These are phyloP conservation scores for Artemia sinica DNA, from an alignment of 2,888 invertebrate species.

Conservation along the genomic window DNA sequence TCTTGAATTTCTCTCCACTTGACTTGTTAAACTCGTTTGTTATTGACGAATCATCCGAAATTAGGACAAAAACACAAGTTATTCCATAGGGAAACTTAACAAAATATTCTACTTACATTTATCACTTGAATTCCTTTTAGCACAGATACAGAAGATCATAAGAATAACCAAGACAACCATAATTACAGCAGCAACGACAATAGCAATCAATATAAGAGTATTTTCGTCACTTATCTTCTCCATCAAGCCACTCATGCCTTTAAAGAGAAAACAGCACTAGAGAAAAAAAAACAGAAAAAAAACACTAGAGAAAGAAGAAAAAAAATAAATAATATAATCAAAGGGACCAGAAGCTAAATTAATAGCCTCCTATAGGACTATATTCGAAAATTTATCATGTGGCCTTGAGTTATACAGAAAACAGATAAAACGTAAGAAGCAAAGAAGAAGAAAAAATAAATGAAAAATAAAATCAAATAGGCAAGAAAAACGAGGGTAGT, in stretches of 20 bases:
- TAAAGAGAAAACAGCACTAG: constrained; percentile 23
- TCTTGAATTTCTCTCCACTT: no score
- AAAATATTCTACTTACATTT: constrained; percentile 49
- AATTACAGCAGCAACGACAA: constrained; percentile 47
- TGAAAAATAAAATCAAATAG: no score
- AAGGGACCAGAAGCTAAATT: neutral
- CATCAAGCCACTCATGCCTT: constrained; percentile 68
- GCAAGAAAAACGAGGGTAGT: no score
- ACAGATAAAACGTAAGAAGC: neutral
- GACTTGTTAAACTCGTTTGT: no score
- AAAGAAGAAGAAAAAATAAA: no score
- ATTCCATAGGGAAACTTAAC: neutral
- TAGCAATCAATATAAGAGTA: constrained; percentile 51
- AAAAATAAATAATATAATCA: neutral
- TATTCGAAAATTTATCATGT: neutral
- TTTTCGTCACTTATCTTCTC: constrained; percentile 53
- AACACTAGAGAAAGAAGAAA: constrained; percentile 14
- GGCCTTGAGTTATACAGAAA: neutral
- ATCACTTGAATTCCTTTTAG: constrained; percentile 57
- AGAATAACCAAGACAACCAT: constrained; percentile 63
- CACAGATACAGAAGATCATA: constrained; percentile 66
- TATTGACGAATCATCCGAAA: no score
- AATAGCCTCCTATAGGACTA: neutral
- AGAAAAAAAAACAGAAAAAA: constrained; percentile 15
- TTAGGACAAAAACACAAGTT: no score